A percentile compares a stretch with the other conserved stretches of the same genome.
phyloP scores from a whole-genome alignment of 2,113 vertebrate species.

The Albula glossodonta region DNA sequence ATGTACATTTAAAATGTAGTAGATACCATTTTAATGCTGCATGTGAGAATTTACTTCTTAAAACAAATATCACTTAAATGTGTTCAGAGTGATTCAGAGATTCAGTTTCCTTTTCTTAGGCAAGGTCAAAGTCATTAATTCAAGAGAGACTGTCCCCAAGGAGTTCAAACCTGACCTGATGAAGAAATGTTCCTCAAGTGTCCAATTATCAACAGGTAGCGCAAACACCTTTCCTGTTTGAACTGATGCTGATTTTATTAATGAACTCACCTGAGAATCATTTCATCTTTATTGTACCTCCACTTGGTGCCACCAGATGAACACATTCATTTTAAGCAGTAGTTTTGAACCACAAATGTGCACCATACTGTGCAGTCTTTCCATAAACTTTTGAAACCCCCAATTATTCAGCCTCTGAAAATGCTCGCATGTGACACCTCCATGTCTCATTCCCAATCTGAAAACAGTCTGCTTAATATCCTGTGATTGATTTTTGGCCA shows the following conservation, averaged over 20 bases:
- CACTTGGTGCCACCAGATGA: no score
- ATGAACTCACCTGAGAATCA: no score
- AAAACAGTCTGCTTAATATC: not conserved
- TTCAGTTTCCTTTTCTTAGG: slow-evolving; percentile 60
- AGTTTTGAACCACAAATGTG: no score
- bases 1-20: no score
- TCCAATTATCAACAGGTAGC: slow-evolving; percentile 45
- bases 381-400: not conserved
- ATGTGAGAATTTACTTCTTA: no score
- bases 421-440: not conserved
- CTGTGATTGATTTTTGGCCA: not conserved
- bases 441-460: not conserved
- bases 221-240: no score
- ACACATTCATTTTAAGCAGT: no score
- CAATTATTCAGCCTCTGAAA: not conserved
- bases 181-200: slow-evolving; percentile 47
- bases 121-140: slow-evolving; percentile 79
- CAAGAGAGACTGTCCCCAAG: slow-evolving; percentile 78
- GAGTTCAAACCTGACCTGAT: slow-evolving; percentile 42
- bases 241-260: not conserved
- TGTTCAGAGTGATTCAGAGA: no score
- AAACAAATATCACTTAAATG: no score
- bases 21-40: no score
- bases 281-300: no score
- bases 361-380: not conserved